Evolutionary conservation across 2,113 vertebrate species (phyloP).

Genomic region (Corvus cornix): DNA sequence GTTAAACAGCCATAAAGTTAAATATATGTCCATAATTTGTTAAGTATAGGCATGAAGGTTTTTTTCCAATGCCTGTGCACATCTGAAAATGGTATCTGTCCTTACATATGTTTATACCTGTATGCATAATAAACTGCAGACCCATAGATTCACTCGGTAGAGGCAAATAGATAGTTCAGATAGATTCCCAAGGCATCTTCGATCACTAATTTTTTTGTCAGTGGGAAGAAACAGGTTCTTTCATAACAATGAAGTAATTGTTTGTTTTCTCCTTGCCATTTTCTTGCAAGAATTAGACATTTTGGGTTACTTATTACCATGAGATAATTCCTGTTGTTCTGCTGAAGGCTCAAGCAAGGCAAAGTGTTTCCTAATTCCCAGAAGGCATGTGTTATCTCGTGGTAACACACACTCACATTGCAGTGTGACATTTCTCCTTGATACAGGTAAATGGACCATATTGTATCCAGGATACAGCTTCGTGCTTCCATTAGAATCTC

Average conservation of each 20-base stretch:
- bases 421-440: not conserved
- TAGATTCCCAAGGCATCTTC: not conserved
- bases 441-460: slow-evolving; percentile 25
- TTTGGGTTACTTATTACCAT: not conserved
- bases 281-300: not conserved
- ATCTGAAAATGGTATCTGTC: not conserved
- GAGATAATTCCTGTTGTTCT: not conserved
- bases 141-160: not conserved
- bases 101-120: not conserved
- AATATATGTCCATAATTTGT: slow-evolving; percentile 33
- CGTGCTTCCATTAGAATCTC: not conserved
- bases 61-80: not conserved
- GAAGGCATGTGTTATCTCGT: not conserved
- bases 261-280: slow-evolving; percentile 1
- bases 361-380: slow-evolving; percentile 4
- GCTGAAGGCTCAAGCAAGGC: not conserved
- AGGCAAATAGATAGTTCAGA: not conserved
- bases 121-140: not conserved
- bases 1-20: not conserved
- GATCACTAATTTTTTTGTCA: not conserved
- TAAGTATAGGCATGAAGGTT: not conserved
- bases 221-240: not conserved
- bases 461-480: not conserved
- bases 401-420: not conserved
- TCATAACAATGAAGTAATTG: slow-evolving; percentile 1